phyloP scores from a whole-genome alignment of 2,113 vertebrate genomes.

The Pluvianellus socialis region DNA sequence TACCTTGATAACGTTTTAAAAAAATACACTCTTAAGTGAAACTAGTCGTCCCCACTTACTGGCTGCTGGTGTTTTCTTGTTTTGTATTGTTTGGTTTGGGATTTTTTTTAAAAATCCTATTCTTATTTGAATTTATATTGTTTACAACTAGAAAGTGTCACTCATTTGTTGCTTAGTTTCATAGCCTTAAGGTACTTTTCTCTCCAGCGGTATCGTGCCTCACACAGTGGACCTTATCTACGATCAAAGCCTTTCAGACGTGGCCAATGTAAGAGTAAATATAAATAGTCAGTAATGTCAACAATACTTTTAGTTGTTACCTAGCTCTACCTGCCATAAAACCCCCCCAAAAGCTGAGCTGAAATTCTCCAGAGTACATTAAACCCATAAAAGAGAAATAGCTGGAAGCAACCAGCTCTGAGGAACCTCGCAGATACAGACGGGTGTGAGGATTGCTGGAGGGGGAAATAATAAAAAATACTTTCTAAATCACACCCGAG shows the following conservation, averaged over 20 bases:
- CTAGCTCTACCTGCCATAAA: neutral
- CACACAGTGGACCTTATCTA: neutral
- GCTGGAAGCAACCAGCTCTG: neutral
- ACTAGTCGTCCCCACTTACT: neutral
- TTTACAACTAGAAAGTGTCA: neutral
- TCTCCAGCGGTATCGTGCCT: too few relatives aligned
- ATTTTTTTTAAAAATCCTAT: neutral
- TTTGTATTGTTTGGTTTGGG: neutral
- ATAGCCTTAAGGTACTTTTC: neutral
- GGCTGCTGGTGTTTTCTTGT: neutral
- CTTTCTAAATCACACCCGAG: neutral
- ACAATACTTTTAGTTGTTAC: neutral
- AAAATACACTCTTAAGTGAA: neutral
- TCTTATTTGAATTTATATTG: neutral
- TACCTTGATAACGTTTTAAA: neutral
- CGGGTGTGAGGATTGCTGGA: neutral
- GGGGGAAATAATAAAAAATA: neutral
- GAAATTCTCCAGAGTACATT: neutral
- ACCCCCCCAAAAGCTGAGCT: accelerated
- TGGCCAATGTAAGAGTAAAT: neutral
- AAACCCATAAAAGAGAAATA: neutral
- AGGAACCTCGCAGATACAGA: neutral
- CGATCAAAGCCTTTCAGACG: neutral
- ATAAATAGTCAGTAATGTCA: neutral
- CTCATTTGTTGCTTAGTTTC: neutral